Conservation (phyloP, 2,113 vertebrate genomes). For the Panurus biarmicus region DNA sequence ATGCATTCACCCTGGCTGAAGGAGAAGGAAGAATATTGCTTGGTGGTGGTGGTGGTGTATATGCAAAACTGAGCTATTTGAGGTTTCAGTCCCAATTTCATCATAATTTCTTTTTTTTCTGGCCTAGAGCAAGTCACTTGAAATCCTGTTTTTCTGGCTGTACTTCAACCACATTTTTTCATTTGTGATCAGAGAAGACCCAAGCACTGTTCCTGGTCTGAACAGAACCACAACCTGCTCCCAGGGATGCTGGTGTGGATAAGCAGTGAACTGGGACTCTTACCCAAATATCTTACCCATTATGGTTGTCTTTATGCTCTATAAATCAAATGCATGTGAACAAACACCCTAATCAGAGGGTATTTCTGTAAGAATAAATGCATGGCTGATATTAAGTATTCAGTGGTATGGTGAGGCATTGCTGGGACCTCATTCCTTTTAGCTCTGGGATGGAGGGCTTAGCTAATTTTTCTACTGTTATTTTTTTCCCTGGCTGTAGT, state of each 20-base stretch:
- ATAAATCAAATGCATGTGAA: background rate
- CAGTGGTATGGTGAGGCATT: fast-evolving
- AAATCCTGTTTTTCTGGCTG: background rate
- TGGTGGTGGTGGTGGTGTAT: background rate
- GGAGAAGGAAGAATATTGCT: background rate
- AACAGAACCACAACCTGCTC: background rate
- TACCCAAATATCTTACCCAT: background rate
- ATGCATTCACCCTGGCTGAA: background rate
- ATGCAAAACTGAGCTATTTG: background rate
- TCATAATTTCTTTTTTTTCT: background rate
- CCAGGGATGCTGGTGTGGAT: background rate
- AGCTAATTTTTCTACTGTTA: background rate
- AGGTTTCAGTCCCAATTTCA: background rate
- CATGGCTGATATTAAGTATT: background rate
- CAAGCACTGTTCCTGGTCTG: background rate
- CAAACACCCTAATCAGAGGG: background rate
- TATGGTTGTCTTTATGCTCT: background rate
- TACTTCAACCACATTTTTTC: background rate
- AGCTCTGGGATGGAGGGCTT: background rate
- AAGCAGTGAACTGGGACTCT: background rate
- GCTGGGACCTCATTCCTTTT: background rate
- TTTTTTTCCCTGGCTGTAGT: background rate
- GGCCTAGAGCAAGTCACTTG: background rate
- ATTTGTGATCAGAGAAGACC: background rate
- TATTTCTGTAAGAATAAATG: background rate